phyloP scores from a whole-genome alignment of 2,797 vertebrate species.

The Pelochelys cantorii region DNA sequence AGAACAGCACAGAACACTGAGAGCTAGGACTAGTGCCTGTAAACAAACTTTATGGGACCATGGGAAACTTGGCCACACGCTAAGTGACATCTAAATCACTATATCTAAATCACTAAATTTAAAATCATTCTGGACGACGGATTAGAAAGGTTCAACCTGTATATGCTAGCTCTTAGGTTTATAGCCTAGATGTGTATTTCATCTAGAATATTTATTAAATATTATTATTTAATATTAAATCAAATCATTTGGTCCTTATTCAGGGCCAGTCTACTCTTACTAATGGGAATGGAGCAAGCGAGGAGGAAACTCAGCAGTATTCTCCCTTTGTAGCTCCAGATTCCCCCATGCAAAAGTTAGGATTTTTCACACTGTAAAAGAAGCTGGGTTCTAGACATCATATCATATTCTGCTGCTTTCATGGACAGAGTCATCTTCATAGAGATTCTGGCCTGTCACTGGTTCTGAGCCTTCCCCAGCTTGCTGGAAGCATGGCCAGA shows the following conservation, averaged over 20 bases:
- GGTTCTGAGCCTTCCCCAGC: rapidly evolving
- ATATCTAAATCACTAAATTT: no score
- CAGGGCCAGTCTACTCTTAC: not conserved
- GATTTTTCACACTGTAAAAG: rapidly evolving
- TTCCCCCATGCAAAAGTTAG: not conserved
- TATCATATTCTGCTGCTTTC: not conserved
- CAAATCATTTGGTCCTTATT: not conserved
- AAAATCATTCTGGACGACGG: no score
- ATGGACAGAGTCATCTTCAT: not conserved
- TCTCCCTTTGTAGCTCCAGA: not conserved
- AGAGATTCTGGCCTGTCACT: rapidly evolving
- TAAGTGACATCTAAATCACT: no score
- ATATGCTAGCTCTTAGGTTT: not conserved
- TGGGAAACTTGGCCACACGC: no score
- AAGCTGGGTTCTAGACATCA: not conserved
- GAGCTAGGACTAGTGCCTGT: no score
- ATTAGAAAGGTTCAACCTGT: no score
- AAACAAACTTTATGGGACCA: no score
- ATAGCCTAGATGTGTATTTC: not conserved
- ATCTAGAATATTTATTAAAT: rapidly evolving
- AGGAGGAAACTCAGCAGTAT: rapidly evolving
- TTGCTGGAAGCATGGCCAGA: not conserved
- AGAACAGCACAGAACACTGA: no score
- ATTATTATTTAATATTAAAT: not conserved
- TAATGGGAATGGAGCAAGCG: rapidly evolving